Evolutionary conservation across 1,140 invertebrate species (phyloP).

Genomic region (Caenorhabditis remanei): DNA sequence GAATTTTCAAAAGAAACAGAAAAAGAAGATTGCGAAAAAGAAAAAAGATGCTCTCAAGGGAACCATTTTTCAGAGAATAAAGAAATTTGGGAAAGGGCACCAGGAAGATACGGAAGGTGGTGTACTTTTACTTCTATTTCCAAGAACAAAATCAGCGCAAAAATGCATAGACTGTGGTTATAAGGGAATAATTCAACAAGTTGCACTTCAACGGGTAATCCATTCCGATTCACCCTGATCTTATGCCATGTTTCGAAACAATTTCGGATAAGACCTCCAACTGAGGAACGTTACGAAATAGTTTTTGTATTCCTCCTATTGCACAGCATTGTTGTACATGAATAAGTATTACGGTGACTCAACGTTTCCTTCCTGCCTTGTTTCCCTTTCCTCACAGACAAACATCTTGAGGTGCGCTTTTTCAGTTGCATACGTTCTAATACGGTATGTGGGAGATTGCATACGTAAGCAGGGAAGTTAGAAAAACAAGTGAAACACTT

Average conservation of each 20-base stretch:
- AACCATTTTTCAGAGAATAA: neutral
- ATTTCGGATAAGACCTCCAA: neutral
- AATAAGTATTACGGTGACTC: slow-evolving; percentile 42
- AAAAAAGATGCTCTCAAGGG: neutral
- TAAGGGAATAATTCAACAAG: neutral
- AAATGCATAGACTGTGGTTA: neutral
- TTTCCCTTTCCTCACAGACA: neutral
- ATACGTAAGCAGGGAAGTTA: neutral
- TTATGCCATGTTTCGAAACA: slow-evolving; percentile 5
- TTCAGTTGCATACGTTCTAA: neutral
- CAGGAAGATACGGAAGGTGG: neutral
- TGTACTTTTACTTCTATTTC: slow-evolving; percentile 15
- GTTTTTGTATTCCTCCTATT: neutral
- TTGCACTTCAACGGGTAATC: too few species aligned
- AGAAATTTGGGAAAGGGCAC: neutral
- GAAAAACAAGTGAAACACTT: slow-evolving; percentile 13
- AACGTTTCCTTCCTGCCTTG: neutral
- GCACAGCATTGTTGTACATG: neutral
- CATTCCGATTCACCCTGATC: neutral
- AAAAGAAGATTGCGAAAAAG: slow-evolving; percentile 9
- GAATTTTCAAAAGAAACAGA: neutral
- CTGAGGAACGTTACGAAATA: slow-evolving; percentile 32
- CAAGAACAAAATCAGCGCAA: neutral
- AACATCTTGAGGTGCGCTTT: slow-evolving; percentile 9
- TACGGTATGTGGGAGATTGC: neutral